A percentile compares a stretch with the other conserved stretches of the same genome.
Conservation (phyloP, 92 coral and sea anemone species). For the Heteractis magnifica region DNA sequence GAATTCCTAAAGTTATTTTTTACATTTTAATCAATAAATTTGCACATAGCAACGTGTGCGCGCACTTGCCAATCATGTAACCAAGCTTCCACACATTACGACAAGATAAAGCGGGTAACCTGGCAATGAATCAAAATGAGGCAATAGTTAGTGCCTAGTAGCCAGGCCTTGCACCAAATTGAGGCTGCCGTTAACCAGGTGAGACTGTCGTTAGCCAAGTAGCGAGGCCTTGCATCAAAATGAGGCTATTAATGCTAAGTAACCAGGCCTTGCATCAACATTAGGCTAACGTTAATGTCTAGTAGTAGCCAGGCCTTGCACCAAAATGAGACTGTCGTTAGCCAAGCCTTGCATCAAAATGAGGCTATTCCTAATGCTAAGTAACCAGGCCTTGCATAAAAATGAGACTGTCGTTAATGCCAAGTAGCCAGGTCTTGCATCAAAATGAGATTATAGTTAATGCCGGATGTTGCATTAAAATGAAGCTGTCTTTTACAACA, state of each 20-base stretch:
- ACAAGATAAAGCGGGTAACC: not conserved
- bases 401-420: not conserved
- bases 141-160: no score
- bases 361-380: not conserved
- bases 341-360: not conserved
- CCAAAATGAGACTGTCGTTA: no score
- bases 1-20: no score
- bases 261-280: not conserved
- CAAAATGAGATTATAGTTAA: not conserved
- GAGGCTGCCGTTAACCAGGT: no score
- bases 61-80: no score
- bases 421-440: not conserved
- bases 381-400: not conserved
- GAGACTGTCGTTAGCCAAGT: not conserved
- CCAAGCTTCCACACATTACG: no score
- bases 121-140: not conserved
- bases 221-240: not conserved
- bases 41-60: no score
- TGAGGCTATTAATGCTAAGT: not conserved
- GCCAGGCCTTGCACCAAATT: no score
- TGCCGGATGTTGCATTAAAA: not conserved
- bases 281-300: not conserved
- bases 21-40: no score
- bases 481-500: no score
- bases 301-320: not conserved